phyloP scores from a whole-genome alignment of 64 coral and sea anemone species.

The Anthopleura sola region DNA sequence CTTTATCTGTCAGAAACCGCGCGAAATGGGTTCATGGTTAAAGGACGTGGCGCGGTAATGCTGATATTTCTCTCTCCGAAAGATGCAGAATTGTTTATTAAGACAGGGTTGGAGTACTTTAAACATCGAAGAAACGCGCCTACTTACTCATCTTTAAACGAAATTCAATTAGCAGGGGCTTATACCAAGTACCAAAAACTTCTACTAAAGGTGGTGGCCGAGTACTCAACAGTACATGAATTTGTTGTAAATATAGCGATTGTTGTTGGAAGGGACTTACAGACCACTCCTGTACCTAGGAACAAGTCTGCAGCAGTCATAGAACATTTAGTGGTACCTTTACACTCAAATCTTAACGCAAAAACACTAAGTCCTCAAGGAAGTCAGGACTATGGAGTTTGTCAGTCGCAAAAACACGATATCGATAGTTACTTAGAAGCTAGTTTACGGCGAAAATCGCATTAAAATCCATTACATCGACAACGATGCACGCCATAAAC shows the following conservation, averaged over 20 bases:
- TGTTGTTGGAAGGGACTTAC: constrained; percentile 75
- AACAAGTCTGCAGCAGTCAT: constrained; percentile 86
- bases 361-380: constrained; percentile 53
- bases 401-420: not conserved
- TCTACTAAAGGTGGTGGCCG: constrained; percentile 49
- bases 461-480: not conserved
- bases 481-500: not conserved
- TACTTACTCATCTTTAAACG: constrained; percentile 68
- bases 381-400: constrained; percentile 37
- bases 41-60: constrained; percentile 90
- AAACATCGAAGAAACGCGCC: constrained; percentile 77
- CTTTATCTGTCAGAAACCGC: constrained; percentile 74
- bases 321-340: constrained; percentile 64
- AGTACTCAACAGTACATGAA: constrained; percentile 75
- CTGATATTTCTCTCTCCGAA: constrained; percentile 83
- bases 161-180: constrained; percentile 70
- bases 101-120: constrained; percentile 83
- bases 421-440: constrained; percentile 10
- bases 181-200: constrained; percentile 79
- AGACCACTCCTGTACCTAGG: constrained; percentile 68
- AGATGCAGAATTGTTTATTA: constrained; percentile 88
- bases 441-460: not conserved
- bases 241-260: constrained; percentile 89
- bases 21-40: constrained; percentile 55
- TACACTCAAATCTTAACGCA: constrained; percentile 31